Base-by-base conservation (phyloP, 1,140 invertebrate species). In the Pseudomyrmex concolor region DNA sequence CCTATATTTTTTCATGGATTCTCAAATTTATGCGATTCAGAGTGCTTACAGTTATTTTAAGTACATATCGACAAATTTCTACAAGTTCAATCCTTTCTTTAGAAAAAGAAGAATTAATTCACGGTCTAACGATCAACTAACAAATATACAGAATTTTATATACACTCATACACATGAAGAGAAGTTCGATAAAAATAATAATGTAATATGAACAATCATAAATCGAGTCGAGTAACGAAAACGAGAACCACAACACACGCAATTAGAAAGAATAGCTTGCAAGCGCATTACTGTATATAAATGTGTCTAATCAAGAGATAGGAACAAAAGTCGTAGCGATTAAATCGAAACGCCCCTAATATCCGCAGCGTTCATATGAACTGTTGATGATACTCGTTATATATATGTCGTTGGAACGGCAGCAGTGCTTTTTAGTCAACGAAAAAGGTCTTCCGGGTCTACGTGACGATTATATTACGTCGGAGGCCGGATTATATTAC, bases 261-360 rank as follows among this genome's bases (percentile, higher is more conserved):
- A 8, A n/a, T 19, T 48, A 34, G 15, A 48, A 70, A 59, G 64
- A 50, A 34, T 10, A 70, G 19, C 19, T 12, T 70, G 1, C 12
- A 15, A 15, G 55, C 22, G 22, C 22, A 15, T 59, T 71, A 71
- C 71, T 60, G 55, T 50, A 50, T 34, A 48, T 15, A 34, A 15
- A 59, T 19, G 43, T 71, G 54, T 10, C 64, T 19, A 78, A 70
- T 70, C 43, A 17, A 55, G 17, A 71, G 45, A 70, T 59, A 59
- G 54, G 45, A 48, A 50, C 43, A 59, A 71, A 12, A 34, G 34
- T 78, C 19, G 43, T 48, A 19, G 4, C 15, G 76, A 70, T 71
- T 80, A 80, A 70, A 80, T 0, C 54, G 76, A 80, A 80, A 80
- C 66, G 76, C 76, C 76, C 76, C 76, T 80, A 34, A 34, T 34